Evolutionary conservation across 1,140 invertebrate species (phyloP), one percentile per base, ranked within the genome.

Genomic region (Drosophila willistoni): DNA sequence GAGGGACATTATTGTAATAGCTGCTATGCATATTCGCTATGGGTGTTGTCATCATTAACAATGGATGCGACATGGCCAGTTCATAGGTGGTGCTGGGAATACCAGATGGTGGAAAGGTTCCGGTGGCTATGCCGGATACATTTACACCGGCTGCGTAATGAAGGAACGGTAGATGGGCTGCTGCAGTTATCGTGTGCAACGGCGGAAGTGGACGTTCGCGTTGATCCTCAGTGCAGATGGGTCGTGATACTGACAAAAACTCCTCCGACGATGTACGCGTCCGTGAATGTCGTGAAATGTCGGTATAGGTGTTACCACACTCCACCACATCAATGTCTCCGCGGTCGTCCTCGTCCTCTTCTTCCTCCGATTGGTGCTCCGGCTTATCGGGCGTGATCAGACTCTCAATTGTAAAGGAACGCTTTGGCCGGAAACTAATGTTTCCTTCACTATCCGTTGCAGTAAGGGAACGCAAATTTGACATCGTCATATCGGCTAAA

Each of bases 331-430:
- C 84, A 3, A 89, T 90, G 47, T 79, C 76, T 4, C 63, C 68
- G 19, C 84, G 81, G 41, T 90, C 81, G 25, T 83, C 74, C 22
- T 78, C 74, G 36, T 84, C 78, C 13, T 78, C 71, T 12, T 89
- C 71, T 9, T 82, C 79, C 39, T 89, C 81, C 3, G 72, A 85
- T 1, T 68, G 70, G 7, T 77, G 68, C 7, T 89, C 72, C 13
- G 81, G 76, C 56, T 85, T 85, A 51, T 96, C 95, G 0, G 95
- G 95, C 19, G 95, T 96, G 54, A 98, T 96, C 29, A 98, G 94
- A 83, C 96, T 97, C 90, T 97, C 97, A 82, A 98, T 98, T 17
- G 96, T 98, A 86, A 96, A 97, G 1, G 95, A 94, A 55, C 64
- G 94, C 92, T 81, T 93, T 73, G 94, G 93, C 33, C 93, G 83